Conservation (phyloP, 1,140 invertebrate species). For the Capitella teleta region DNA sequence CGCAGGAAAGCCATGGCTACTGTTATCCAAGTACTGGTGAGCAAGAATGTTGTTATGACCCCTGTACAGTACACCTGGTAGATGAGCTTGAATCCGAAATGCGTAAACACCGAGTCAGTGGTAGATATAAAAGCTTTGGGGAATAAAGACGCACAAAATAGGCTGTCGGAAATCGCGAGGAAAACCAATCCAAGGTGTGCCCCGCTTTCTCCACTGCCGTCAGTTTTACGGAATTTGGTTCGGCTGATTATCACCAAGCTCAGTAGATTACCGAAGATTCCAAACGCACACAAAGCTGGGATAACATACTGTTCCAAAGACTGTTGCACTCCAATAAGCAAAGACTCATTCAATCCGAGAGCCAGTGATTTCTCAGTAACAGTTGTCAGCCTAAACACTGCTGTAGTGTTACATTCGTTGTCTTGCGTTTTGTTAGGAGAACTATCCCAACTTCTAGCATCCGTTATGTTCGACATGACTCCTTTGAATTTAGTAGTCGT, state of each 20-base stretch:
- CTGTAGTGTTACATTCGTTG: too few relatives aligned
- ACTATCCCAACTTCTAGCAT: too few relatives aligned
- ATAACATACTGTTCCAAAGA: neutral
- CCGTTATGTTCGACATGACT: too few relatives aligned
- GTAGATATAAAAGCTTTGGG: neutral
- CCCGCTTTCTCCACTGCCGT: neutral
- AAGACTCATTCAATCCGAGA: too few relatives aligned
- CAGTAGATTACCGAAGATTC: neutral
- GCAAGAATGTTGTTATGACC: neutral
- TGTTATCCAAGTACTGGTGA: neutral
- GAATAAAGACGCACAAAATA: neutral
- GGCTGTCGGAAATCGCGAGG: neutral
- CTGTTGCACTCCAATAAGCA: too few relatives aligned
- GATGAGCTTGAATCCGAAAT: neutral
- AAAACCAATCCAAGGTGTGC: neutral
- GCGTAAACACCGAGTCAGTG: neutral
- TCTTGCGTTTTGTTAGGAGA: too few relatives aligned
- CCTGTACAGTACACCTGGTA: neutral
- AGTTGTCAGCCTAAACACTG: too few relatives aligned
- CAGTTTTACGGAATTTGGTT: neutral
- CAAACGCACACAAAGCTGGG: neutral
- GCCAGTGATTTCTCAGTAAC: too few relatives aligned
- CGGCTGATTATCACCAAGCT: neutral
- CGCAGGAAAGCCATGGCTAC: neutral
- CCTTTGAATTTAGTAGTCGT: too few relatives aligned